A percentile compares a stretch with the other conserved stretches of the same genome.
Conservation (phyloP, 2,888 invertebrate species). For the Timandra comae region DNA sequence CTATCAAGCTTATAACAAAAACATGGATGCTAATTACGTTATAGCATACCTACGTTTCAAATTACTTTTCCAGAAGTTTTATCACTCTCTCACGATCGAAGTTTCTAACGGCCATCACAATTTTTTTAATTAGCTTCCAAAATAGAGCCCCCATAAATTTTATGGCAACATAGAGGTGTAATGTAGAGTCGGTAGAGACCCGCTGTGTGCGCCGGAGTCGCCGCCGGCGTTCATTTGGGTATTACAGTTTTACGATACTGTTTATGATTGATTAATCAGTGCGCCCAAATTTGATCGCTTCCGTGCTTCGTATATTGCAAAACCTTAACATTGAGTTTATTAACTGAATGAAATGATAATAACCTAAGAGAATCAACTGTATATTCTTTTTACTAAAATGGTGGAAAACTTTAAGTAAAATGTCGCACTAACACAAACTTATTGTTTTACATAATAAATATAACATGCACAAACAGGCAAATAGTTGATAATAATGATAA, state of each 20-base stretch:
- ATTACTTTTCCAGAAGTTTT: slow-evolving; percentile 49
- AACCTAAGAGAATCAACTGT: too few relatives aligned
- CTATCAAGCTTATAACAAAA: slow-evolving; percentile 17
- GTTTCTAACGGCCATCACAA: slow-evolving; percentile 57
- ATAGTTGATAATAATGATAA: too few relatives aligned
- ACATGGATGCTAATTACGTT: slow-evolving; percentile 27
- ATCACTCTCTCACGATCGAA: slow-evolving; percentile 67
- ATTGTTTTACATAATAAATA: too few relatives aligned
- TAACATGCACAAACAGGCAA: too few relatives aligned
- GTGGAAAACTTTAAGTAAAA: too few relatives aligned
- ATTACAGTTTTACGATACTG: slow-evolving; percentile 53
- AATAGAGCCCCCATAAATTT: slow-evolving; percentile 69
- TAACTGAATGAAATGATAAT: too few relatives aligned
- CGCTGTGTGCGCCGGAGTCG: slow-evolving; percentile 26
- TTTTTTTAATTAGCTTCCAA: slow-evolving; percentile 70
- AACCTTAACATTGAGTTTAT: too few relatives aligned
- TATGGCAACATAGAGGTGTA: slow-evolving; percentile 58
- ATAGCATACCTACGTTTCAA: slow-evolving; percentile 32
- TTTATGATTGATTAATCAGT: slow-evolving; percentile 64
- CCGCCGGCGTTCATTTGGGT: slow-evolving; percentile 47
- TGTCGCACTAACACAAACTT: too few relatives aligned
- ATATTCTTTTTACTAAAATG: too few relatives aligned
- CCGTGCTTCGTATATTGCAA: slow-evolving; percentile 35
- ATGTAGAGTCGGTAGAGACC: slow-evolving; percentile 33
- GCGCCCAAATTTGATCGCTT: slow-evolving; percentile 54